These are phyloP conservation scores for Capricornis sumatraensis DNA, from an alignment of 2,113 vertebrate genomes.

Conservation along the genomic window DNA sequence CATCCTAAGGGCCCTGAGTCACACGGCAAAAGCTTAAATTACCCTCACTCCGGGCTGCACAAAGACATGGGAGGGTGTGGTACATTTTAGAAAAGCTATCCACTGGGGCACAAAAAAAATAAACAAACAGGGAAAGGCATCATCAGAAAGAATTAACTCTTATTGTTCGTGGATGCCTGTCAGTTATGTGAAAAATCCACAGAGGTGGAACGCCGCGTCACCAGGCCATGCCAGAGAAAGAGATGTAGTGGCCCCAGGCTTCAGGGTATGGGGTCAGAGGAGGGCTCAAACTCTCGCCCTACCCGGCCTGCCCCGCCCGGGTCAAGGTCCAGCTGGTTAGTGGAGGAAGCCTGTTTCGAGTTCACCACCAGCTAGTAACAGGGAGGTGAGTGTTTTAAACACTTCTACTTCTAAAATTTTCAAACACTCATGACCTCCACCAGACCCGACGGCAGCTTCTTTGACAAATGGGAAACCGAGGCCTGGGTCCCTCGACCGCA, in stretches of 20 bases:
- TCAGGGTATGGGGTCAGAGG: fast-evolving
- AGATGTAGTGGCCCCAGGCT: fast-evolving
- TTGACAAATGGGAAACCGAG: background rate
- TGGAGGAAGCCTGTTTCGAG: too few relatives aligned
- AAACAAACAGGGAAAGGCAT: background rate
- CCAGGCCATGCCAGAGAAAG: background rate
- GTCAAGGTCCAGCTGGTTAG: background rate
- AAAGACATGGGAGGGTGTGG: fast-evolving
- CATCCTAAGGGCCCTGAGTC: background rate
- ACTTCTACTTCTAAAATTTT: background rate
- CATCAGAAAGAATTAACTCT: slow-evolving; percentile 60
- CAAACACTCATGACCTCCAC: fast-evolving
- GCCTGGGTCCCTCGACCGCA: fast-evolving
- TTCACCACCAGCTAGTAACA: background rate
- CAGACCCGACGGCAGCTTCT: background rate
- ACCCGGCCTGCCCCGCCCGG: background rate
- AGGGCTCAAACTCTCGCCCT: fast-evolving
- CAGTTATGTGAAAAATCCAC: background rate
- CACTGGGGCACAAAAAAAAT: background rate
- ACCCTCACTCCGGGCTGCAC: background rate
- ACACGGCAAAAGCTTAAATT: background rate
- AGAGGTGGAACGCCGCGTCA: fast-evolving
- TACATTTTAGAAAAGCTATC: background rate
- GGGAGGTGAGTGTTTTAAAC: background rate
- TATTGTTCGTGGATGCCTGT: slow-evolving; percentile 19